Conservation (phyloP, 2,888 invertebrate genomes). For the Ametastegia equiseti region DNA sequence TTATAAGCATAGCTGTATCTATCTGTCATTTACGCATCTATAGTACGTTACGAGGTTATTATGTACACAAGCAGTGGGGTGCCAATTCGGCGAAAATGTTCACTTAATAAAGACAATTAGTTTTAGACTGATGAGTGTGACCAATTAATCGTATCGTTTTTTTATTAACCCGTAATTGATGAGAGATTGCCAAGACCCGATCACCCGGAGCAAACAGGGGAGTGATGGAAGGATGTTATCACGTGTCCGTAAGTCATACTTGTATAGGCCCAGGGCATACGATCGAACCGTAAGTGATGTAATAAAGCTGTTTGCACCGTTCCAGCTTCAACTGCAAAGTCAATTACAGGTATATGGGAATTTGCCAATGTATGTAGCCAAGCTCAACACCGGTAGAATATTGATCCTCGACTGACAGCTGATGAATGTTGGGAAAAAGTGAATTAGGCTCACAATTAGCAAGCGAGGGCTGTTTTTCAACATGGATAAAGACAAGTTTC, state of each 20-base stretch:
- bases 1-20: neutral
- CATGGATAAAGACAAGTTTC: neutral
- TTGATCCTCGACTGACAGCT: constrained; percentile 9
- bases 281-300: constrained; percentile 28
- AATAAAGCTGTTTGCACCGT: constrained; percentile 25
- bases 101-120: constrained; percentile 25
- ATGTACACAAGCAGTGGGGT: neutral
- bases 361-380: constrained; percentile 4
- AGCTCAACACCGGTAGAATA: neutral
- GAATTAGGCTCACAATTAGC: neutral
- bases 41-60: neutral
- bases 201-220: constrained; percentile 9
- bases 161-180: constrained; percentile 30
- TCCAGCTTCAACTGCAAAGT: constrained; percentile 31
- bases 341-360: constrained; percentile 23
- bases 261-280: neutral
- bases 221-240: constrained; percentile 34
- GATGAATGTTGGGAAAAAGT: neutral
- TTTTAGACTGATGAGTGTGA: constrained; percentile 8
- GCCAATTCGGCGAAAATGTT: neutral
- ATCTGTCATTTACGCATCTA: constrained; percentile 12
- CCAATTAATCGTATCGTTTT: constrained; percentile 26
- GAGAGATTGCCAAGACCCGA: constrained; percentile 40
- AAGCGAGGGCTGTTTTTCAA: neutral
- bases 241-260: constrained; percentile 15